Base-by-base conservation (phyloP, 2,797 vertebrate genomes). In the Parambassis ranga region DNA sequence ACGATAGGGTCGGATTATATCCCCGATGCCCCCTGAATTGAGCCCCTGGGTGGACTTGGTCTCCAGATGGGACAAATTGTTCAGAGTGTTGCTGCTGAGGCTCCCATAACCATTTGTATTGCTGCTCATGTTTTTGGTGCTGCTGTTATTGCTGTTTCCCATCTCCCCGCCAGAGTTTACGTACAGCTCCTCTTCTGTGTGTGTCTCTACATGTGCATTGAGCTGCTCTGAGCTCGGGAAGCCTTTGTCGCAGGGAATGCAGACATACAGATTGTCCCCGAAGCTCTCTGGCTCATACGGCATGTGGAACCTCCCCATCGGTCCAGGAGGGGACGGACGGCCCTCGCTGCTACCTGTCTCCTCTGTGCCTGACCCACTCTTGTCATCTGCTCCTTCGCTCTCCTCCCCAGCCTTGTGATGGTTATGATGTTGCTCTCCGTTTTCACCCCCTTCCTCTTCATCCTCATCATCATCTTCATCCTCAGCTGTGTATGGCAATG, bases 141-240 rank as follows among this genome's bases (percentile, higher is more conserved):
- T 79, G 87, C 86, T 30, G 87, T 86, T 89, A 83, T 91, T 87
- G 89, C 86, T 15, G 86, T 90, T 90, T 75, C 91, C 85, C 82
- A 92, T 69, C 75, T 94, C 55, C 32, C 90, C 41, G 19, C 86
- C 80, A 2, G 89, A 92, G 75, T 94, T 93, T 67, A 92, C 90
- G 3, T 95, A 96, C 38, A 96, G 92, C 86, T 99, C 97, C 82
- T 99, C 97, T 82, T 98, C 98, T 0, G 95, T 97, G 89, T 99
- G 98, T 3, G 96, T 95, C 90, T 99, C 98, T 80, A 99, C 98
- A 2, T 99, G 98, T 16, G 98, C 98, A 3, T 99, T 99, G 79
- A 99, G 96, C 91, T 99, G 96, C 89, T 99, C 98, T 0, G 97
- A 99, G 90, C 95, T 98, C 10, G 98, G 98, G 75, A 99, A 99